Evolutionary conservation across 2,113 vertebrate genomes (phyloP).

Genomic region (Vidua macroura): DNA sequence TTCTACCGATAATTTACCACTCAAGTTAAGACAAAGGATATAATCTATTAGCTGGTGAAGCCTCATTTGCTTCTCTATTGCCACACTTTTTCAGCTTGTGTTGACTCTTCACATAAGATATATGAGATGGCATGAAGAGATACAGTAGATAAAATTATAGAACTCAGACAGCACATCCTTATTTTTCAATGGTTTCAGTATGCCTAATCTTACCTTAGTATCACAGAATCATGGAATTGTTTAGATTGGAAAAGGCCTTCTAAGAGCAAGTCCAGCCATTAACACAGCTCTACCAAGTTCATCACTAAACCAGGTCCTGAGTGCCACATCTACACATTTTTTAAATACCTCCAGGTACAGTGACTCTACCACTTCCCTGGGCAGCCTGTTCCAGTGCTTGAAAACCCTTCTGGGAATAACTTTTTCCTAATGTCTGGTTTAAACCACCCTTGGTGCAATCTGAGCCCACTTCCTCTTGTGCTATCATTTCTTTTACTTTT

Average conservation of each 20-base stretch:
- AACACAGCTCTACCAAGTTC: neutral
- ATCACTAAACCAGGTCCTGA: neutral
- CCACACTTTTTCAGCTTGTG: neutral
- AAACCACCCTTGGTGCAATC: neutral
- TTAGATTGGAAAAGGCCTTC: neutral
- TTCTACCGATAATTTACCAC: neutral
- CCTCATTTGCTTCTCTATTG: neutral
- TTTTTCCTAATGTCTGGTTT: neutral
- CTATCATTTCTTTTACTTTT: neutral
- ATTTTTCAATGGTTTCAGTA: neutral
- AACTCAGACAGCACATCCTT: neutral
- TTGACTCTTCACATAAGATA: neutral
- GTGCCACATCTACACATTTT: neutral
- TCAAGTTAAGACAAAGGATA: neutral
- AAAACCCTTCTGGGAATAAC: neutral
- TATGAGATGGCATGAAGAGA: neutral
- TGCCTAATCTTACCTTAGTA: neutral
- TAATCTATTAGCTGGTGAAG: neutral
- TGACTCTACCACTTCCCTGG: neutral
- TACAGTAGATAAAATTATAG: neutral
- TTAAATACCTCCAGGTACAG: neutral
- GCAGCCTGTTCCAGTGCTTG: neutral
- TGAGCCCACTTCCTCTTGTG: neutral
- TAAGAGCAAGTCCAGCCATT: neutral
- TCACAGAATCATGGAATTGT: neutral